Conservation (phyloP, 2,113 vertebrate species). For the Chascanopsetta lugubris region DNA sequence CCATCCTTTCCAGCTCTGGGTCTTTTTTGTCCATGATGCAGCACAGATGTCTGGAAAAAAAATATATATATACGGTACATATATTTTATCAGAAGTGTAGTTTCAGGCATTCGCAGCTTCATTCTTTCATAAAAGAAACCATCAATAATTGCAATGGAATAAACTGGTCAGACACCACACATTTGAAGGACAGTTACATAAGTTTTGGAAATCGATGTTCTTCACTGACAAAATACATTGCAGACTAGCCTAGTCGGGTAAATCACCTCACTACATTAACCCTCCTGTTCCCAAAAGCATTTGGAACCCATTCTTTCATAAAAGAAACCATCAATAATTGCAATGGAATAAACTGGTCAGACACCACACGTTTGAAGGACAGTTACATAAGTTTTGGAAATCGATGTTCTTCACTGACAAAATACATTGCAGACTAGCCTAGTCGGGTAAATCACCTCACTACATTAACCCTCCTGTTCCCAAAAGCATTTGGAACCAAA, state of each 20-base stretch:
- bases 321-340: background rate
- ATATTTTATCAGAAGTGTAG: slow-evolving; percentile 26
- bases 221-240: background rate
- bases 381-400: background rate
- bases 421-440: background rate
- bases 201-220: background rate
- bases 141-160: background rate
- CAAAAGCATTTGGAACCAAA: slow-evolving; percentile 1
- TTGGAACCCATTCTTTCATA: background rate
- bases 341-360: background rate
- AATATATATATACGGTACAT: no score
- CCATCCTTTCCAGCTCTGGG: slow-evolving; percentile 28
- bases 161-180: background rate
- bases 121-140: slow-evolving; percentile 8
- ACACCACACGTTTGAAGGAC: background rate
- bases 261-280: background rate
- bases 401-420: background rate
- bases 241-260: background rate
- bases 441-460: background rate
- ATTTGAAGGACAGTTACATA: background rate
- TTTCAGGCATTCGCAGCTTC: slow-evolving; percentile 5
- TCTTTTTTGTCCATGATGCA: slow-evolving; percentile 48
- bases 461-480: no score
- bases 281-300: no score
- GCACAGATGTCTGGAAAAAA: slow-evolving; percentile 60